Conservation (phyloP, 1,140 invertebrate species). For the Lepidotrigona ventralis region DNA sequence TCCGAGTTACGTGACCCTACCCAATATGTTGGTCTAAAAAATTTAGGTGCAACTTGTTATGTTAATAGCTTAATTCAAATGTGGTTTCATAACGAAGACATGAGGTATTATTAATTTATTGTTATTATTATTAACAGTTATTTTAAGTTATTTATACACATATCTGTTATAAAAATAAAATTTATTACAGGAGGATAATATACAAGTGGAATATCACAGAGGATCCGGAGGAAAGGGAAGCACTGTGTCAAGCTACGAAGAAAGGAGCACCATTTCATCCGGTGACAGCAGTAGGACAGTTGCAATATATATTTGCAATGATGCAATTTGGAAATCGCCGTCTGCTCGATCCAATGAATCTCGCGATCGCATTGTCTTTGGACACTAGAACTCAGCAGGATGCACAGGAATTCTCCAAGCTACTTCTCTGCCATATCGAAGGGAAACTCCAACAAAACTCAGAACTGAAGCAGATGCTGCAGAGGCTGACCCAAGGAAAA, state of each 20-base stretch:
- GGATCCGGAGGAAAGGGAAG: constrained; percentile 78
- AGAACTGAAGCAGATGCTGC: constrained; percentile 81
- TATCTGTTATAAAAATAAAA: background rate
- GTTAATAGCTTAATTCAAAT: constrained; percentile 88
- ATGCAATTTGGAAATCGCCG: constrained; percentile 83
- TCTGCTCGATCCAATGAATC: constrained; percentile 83
- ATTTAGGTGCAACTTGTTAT: constrained; percentile 88
- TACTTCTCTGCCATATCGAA: constrained; percentile 84
- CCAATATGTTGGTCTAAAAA: constrained; percentile 84
- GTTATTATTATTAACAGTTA: background rate
- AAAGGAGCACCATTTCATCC: constrained; percentile 73
- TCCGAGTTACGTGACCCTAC: constrained; percentile 79
- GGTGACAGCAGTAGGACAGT: constrained; percentile 81
- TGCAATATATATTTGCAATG: constrained; percentile 86
- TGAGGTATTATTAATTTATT: constrained; percentile 76
- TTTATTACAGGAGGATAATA: constrained; percentile 80
- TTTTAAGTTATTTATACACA: background rate
- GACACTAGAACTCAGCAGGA: constrained; percentile 85
- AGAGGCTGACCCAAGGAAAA: constrained; percentile 83
- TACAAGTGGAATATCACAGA: constrained; percentile 83
- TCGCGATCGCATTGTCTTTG: constrained; percentile 84
- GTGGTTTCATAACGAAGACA: constrained; percentile 86
- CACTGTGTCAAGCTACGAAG: constrained; percentile 66
- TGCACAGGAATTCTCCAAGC: constrained; percentile 88
- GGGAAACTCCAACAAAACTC: constrained; percentile 79